Evolutionary conservation across 2,888 invertebrate species (phyloP), one percentile per base, ranked within the genome.

Genomic region (Machimus rusticus): DNA sequence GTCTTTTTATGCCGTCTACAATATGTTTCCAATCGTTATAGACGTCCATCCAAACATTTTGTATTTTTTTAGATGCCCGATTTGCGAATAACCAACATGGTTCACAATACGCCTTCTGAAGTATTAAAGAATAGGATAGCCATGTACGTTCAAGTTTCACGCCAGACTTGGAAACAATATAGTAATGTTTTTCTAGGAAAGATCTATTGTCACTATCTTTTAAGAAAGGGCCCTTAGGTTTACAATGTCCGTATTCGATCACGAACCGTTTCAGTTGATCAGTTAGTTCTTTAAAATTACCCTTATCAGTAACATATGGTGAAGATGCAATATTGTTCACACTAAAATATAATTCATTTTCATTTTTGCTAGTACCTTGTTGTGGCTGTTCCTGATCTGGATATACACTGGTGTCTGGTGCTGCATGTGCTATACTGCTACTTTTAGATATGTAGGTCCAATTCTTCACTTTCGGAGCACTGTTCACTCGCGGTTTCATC

Each of bases 131-230:
- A 55, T 87, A 76, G 46, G 85, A 85, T 77, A 87, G 76, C 74
- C 87, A 87, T 84, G 84, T 87, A 84, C 84, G 77, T 85, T 87
- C 85, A 37, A 87, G 87, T 87, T 87, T 87, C 74, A 82, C 84
- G 82, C 74, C 87, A 84, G 84, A 77, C 12, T 78, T 86, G 55
- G 86, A 82, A 76, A 51, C 76, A 86, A 46, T 84, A 84, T 86
- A 81, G 28, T 84, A 86, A 78, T 46, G 31, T 78, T 86, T 86
- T 86, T 84, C 57, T 84, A 66, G 19, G 66, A 66, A 66, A 66
- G 66, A 66, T 66, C 66, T 66, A 66, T 66, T 66, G 66, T 43
- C 43, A 43, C 12, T 12, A 12, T 66, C 19, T 66, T 84, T 84
- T 84, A 55, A 84, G 55, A 84, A 84, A 55, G 84, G 84, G 34